Conservation (phyloP, 2,113 vertebrate genomes). For the Chrysemys picta region DNA sequence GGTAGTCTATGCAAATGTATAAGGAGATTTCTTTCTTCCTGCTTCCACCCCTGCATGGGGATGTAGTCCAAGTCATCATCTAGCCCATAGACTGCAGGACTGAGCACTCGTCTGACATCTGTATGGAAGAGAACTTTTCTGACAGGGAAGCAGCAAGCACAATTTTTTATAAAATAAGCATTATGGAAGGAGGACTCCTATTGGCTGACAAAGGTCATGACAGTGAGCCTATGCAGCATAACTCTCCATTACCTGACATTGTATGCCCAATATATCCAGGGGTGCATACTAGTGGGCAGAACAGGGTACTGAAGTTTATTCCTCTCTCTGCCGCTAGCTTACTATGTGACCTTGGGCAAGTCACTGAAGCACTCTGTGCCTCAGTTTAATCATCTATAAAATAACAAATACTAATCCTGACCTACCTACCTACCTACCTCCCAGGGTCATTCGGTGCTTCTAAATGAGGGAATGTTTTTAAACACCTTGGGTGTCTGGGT, state of each 20-base stretch:
- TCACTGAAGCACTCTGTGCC: not conserved
- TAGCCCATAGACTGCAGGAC: no score
- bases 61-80: not conserved
- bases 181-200: not conserved
- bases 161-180: not conserved
- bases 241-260: not conserved
- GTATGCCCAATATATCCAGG: not conserved
- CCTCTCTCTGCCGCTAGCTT: not conserved
- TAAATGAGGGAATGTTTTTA: not conserved
- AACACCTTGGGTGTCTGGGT: not conserved
- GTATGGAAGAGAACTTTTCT: no score
- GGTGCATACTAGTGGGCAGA: not conserved
- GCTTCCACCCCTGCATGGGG: not conserved
- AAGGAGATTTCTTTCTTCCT: not conserved
- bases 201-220: not conserved
- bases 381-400: not conserved
- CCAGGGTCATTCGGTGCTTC: not conserved
- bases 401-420: not conserved
- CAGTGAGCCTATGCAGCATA: not conserved
- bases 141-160: not conserved
- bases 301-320: not conserved
- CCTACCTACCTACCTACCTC: not conserved
- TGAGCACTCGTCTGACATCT: no score
- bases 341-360: accelerated
- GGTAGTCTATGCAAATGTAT: not conserved